These are phyloP conservation scores for Proteles cristata DNA, from an alignment of 2,113 vertebrate genomes.

Conservation along the genomic window DNA sequence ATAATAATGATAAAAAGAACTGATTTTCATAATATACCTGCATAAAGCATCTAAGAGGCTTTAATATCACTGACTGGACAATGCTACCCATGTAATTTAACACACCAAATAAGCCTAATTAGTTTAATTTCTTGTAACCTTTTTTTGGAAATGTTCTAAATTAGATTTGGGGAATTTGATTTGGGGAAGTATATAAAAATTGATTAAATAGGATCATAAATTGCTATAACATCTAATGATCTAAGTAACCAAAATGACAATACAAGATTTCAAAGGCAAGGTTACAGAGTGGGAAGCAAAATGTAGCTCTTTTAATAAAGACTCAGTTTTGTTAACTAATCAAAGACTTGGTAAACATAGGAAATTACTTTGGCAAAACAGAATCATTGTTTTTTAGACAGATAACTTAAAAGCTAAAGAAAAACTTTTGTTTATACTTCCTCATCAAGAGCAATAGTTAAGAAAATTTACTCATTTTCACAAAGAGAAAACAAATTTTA, in stretches of 20 bases:
- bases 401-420: background rate
- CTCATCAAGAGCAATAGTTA: background rate
- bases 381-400: background rate
- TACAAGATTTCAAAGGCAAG: background rate
- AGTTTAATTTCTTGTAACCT: background rate
- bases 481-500: background rate
- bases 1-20: background rate
- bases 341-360: background rate
- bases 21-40: background rate
- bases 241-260: background rate
- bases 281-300: background rate
- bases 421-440: background rate
- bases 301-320: background rate
- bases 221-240: background rate
- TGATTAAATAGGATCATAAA: background rate
- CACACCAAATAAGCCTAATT: background rate
- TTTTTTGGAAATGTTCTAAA: background rate
- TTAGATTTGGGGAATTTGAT: background rate
- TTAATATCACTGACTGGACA: background rate
- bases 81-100: background rate
- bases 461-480: background rate
- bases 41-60: background rate
- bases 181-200: background rate
- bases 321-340: background rate
- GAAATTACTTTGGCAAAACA: background rate